Base-by-base conservation (phyloP, 2,113 vertebrate species). In the Galemys pyrenaicus region DNA sequence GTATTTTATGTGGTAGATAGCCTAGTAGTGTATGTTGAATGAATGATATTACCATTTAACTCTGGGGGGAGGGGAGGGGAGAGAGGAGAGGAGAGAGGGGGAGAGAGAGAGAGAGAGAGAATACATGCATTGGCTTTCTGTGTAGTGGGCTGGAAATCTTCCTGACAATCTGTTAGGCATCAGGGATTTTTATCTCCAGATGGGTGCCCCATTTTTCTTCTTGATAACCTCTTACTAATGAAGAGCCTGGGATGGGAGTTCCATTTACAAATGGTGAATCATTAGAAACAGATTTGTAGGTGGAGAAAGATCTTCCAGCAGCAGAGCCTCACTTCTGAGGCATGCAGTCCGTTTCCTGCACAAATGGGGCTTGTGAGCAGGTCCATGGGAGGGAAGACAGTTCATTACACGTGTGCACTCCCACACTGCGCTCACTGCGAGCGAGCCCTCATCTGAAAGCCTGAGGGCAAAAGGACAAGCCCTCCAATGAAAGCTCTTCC, bases 181-280 rank as follows among this genome's bases (percentile, higher is more conserved):
- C 91, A 96, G 91, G 73, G 79, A 65, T 96, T 96, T 96, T 95
- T 94, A 95, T 96, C 94, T 96, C 93, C 96, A 96, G 93, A 94
- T 96, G 95, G 96, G n/a, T 94, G 93, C 92, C 89, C 95, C 93
- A 88, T 97, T 96, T 97, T 97, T 96, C 96, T 97, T 97, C 90
- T 89, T 71, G 96, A 97, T 97, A 95, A 96, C 93, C 95, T 94
- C 51, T 94, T 88, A 68, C 94, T 96, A 94, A 96, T 90, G 80
- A 97, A 97, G 94, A 94, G 80, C 80, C 91, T 67, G 95, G 77
- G 68, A 92, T 94, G 96, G 92, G 95, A 96, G 93, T 81, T 94
- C 96, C 96, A 94, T 95, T 95, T 93, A 96, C 94, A 97, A 96
- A 96, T 89, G 83, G 94, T 95, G 94, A 96, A 70, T 97, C 96